A percentile compares a stretch with the other conserved stretches of the same genome.
Conservation (phyloP, 2,113 vertebrate genomes). For the Progne subis region DNA sequence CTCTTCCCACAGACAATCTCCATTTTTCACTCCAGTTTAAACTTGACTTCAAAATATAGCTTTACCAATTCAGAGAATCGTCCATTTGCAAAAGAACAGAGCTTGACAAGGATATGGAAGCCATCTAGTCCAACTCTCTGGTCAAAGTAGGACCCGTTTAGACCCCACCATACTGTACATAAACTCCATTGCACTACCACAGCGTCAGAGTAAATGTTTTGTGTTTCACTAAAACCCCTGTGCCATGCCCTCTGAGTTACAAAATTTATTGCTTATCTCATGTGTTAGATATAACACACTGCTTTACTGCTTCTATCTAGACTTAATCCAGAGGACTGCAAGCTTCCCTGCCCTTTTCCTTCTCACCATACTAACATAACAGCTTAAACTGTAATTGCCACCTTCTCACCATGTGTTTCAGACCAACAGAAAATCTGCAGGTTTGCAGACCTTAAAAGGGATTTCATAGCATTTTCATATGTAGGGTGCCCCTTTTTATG, state of each 20-base stretch:
- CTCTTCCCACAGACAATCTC: not conserved
- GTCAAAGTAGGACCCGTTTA: not conserved
- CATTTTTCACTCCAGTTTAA: not conserved
- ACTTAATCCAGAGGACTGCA: not conserved
- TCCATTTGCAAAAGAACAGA: not conserved
- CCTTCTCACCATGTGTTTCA: not conserved
- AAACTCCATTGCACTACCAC: not conserved
- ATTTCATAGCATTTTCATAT: not conserved
- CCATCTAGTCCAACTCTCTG: not conserved
- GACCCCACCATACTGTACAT: not conserved
- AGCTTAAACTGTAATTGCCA: not conserved
- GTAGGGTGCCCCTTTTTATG: not conserved
- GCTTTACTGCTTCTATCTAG: not conserved
- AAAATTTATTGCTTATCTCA: not conserved
- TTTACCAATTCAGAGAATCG: not conserved
- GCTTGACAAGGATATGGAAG: not conserved
- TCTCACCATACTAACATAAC: not conserved
- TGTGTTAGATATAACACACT: not conserved
- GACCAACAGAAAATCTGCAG: not conserved
- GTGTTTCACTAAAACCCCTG: not conserved
- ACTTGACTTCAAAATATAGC: not conserved
- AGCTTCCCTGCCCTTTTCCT: not conserved
- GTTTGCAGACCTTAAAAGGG: not conserved
- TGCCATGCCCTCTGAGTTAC: not conserved
- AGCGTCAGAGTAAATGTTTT: not conserved